phyloP scores from a whole-genome alignment of 2,797 vertebrate genomes.

The Acipenser transmontanus region DNA sequence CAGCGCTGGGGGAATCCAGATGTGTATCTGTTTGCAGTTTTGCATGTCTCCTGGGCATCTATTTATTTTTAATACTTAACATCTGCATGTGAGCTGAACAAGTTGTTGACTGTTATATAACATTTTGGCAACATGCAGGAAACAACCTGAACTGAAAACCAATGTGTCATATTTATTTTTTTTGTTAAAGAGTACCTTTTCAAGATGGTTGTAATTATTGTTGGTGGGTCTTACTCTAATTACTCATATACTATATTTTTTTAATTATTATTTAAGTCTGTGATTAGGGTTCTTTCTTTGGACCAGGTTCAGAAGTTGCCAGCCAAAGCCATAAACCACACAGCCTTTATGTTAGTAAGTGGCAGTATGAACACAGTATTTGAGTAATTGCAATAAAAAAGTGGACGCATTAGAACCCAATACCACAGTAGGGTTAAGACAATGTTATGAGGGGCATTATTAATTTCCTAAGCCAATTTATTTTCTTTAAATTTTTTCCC shows the following conservation, averaged over 20 bases:
- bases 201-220: too few relatives aligned
- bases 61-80: constrained; percentile 4
- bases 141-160: not conserved
- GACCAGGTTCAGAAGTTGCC: too few relatives aligned
- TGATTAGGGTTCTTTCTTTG: too few relatives aligned
- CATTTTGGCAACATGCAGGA: not conserved
- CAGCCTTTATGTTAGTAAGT: too few relatives aligned
- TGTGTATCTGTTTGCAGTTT: constrained; percentile 2
- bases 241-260: too few relatives aligned
- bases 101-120: not conserved
- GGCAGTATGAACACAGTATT: too few relatives aligned
- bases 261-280: too few relatives aligned
- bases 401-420: too few relatives aligned
- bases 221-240: too few relatives aligned
- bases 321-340: too few relatives aligned
- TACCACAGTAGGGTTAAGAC: constrained; percentile 4
- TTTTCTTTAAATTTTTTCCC: constrained; percentile 1
- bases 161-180: not conserved
- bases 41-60: not conserved
- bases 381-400: too few relatives aligned
- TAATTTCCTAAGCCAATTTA: constrained; percentile 11
- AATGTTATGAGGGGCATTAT: not conserved
- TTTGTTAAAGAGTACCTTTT: too few relatives aligned
- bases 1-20: not conserved
- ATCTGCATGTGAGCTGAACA: not conserved